phyloP scores from a whole-genome alignment of 2,888 invertebrate species.

The Calameuta idolon region DNA sequence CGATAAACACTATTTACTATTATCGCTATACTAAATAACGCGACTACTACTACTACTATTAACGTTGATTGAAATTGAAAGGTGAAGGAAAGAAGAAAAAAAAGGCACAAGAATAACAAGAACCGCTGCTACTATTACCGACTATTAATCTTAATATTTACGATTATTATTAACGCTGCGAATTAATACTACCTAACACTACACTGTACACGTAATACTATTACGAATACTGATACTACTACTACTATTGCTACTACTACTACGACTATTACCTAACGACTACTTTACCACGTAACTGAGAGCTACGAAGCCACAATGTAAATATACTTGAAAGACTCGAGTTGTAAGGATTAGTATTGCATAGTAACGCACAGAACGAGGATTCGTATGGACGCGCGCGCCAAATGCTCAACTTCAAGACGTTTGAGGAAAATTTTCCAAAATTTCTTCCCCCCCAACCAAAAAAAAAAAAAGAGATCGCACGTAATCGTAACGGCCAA shows the following conservation, averaged over 20 bases:
- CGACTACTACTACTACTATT: conserved; percentile 24
- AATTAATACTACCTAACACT: conserved; percentile 28
- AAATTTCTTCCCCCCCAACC: neutral
- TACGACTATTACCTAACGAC: conserved; percentile 31
- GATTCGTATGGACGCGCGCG: neutral
- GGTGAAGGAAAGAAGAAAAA: neutral
- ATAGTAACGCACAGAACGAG: neutral
- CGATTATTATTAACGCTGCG: conserved; percentile 20
- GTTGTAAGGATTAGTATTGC: neutral
- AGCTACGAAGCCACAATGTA: conserved; percentile 3
- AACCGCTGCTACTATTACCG: conserved; percentile 35
- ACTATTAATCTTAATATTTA: conserved; percentile 12
- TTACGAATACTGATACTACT: conserved; percentile 42
- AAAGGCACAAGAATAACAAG: conserved; percentile 13
- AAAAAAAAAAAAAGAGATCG: neutral
- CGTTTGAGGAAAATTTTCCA: neutral
- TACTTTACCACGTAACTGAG: neutral
- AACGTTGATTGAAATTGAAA: conserved; percentile 3
- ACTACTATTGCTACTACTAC: conserved; percentile 38
- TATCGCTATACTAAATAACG: conserved; percentile 24
- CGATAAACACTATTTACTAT: conserved; percentile 16
- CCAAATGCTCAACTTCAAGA: neutral
- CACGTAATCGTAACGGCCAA: neutral
- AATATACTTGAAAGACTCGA: conserved; percentile 1
- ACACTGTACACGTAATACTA: conserved; percentile 30